Conservation (phyloP, 1,140 invertebrate genomes). For the Calliphora vicina region DNA sequence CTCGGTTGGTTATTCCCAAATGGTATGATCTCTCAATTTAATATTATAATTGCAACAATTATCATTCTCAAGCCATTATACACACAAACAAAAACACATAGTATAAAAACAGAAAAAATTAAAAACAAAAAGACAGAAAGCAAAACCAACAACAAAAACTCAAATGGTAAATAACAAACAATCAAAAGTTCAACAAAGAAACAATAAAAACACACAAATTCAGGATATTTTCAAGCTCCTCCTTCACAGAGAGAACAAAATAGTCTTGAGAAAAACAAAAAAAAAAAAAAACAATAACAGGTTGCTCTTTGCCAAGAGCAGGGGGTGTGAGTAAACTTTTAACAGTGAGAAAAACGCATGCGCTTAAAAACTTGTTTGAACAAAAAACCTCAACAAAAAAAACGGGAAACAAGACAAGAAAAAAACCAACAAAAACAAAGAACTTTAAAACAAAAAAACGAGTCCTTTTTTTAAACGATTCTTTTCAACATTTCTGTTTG, state of each 20-base stretch:
- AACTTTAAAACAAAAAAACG: not conserved
- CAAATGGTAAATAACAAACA: constrained; percentile 5
- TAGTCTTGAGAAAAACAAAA: not conserved
- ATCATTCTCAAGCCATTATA: constrained; percentile 60
- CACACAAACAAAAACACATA: not conserved
- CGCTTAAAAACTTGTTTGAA: not conserved
- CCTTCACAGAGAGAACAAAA: not conserved
- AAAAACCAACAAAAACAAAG: not conserved
- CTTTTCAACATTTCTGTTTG: not conserved
- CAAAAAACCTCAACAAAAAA: not conserved
- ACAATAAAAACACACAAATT: not conserved
- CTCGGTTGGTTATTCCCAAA: constrained; percentile 14
- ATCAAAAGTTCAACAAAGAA: not conserved
- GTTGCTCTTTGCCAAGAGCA: too few relatives aligned
- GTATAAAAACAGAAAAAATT: not conserved
- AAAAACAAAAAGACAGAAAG: too few relatives aligned
- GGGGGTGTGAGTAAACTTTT: not conserved
- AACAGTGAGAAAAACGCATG: not conserved
- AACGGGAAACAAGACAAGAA: too few relatives aligned
- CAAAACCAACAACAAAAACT: not conserved
- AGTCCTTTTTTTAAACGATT: not conserved
- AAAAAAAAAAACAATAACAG: too few relatives aligned
- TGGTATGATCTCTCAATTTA: constrained; percentile 63
- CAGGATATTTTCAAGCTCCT: not conserved
- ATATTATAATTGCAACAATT: constrained; percentile 64